Evolutionary conservation across 2,888 invertebrate species (phyloP).

Genomic region (Harpalus rufipes): DNA sequence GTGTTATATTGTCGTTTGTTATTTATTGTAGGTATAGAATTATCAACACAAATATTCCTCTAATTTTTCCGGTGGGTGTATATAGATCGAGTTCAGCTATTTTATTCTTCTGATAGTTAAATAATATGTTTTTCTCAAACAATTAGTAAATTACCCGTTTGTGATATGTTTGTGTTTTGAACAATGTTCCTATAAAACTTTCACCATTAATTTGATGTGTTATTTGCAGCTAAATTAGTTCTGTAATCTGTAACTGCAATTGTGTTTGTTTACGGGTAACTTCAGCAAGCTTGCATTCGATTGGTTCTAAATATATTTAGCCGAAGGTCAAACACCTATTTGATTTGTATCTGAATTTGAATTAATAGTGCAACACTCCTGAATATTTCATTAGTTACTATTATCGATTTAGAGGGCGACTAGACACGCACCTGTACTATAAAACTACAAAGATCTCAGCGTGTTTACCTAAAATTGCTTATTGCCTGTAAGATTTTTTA

Average conservation of each 20-base stretch:
- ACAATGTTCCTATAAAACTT: not conserved
- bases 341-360: not conserved
- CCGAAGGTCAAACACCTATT: not conserved
- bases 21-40: too few species aligned
- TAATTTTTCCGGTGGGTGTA: too few species aligned
- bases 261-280: not conserved
- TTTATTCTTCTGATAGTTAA: too few species aligned
- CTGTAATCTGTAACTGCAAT: not conserved
- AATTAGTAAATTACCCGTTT: not conserved
- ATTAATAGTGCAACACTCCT: not conserved
- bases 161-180: not conserved
- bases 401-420: not conserved
- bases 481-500: too few species aligned
- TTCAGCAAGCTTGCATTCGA: not conserved
- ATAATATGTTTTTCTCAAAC: not conserved
- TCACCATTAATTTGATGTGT: not conserved
- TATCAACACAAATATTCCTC: too few species aligned
- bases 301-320: not conserved
- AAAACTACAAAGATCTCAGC: too few species aligned
- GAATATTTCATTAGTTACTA: not conserved
- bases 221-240: conserved; percentile 1
- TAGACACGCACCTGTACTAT: too few species aligned
- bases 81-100: too few species aligned
- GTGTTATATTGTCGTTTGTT: too few species aligned
- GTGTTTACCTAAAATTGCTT: too few species aligned